These are phyloP conservation scores for Tetraodon nigroviridis DNA, from an alignment of 2,113 vertebrate genomes.

Conservation along the genomic window DNA sequence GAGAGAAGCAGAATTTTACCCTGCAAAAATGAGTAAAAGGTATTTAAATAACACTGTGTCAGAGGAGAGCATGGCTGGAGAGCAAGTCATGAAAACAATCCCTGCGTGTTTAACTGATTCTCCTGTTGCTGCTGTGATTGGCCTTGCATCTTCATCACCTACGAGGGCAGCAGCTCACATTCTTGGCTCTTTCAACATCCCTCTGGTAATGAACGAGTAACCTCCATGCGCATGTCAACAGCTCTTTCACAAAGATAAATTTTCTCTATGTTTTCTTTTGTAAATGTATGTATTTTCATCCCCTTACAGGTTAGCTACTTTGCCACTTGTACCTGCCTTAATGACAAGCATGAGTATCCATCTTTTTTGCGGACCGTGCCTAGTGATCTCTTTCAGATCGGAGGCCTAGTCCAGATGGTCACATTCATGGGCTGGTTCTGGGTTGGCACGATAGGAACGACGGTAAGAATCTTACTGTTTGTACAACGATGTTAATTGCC, in stretches of 20 bases:
- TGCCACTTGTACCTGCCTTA: conserved; percentile 73
- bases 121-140: conserved; percentile 70
- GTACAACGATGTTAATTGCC: not conserved
- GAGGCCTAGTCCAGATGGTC: conserved; percentile 67
- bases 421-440: conserved; percentile 72
- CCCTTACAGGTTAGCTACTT: conserved; percentile 72
- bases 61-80: not conserved
- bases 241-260: no score
- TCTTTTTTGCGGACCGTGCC: conserved; percentile 75
- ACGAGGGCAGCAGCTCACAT: conserved; percentile 69
- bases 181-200: conserved; percentile 66
- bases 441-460: conserved; percentile 72
- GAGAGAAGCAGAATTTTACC: not conserved
- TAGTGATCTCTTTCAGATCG: conserved; percentile 73
- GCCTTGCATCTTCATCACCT: conserved; percentile 73
- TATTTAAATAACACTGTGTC: not conserved
- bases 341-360: conserved; percentile 65
- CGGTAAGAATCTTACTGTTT: conserved; percentile 30
- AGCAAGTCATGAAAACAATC: not conserved
- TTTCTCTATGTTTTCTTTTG: no score
- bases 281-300: not conserved
- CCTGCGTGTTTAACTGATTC: conserved; percentile 48
- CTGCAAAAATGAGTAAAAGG: not conserved
- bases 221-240: not conserved
- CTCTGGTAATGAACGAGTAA: conserved; percentile 57